These are phyloP conservation scores for Ormyrus rosae DNA, from an alignment of 2,888 invertebrate species.

Conservation along the genomic window DNA sequence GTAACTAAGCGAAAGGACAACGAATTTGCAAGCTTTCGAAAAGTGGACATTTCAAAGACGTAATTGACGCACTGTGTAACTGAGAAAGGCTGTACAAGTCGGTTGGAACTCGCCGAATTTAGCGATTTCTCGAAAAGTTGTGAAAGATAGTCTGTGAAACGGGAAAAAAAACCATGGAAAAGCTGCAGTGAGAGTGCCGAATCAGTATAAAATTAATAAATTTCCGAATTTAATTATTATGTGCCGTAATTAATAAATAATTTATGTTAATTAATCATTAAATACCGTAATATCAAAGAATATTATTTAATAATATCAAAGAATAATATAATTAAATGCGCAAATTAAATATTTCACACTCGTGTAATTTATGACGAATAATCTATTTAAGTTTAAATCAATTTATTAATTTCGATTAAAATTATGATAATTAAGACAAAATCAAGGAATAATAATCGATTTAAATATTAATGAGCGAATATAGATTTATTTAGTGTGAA, in stretches of 20 bases:
- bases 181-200: conserved; percentile 43
- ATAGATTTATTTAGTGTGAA: not conserved
- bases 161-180: not conserved
- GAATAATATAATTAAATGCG: too few relatives aligned
- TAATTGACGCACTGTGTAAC: conserved; percentile 18
- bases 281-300: not conserved
- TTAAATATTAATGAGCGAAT: not conserved
- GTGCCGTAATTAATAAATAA: conserved; percentile 25
- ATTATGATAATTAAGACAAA: conserved; percentile 13
- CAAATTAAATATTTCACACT: too few relatives aligned
- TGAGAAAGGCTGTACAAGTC: conserved; percentile 17
- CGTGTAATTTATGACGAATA: not conserved
- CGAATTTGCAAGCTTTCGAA: not conserved
- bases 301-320: conserved; percentile 4
- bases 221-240: conserved; percentile 23
- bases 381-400: conserved; percentile 6
- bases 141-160: conserved; percentile 5
- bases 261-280: conserved; percentile 32
- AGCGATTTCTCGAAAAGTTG: too few relatives aligned
- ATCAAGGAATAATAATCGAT: not conserved
- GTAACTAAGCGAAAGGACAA: not conserved
- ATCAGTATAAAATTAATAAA: not conserved
- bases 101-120: not conserved
- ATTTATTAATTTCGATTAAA: not conserved
- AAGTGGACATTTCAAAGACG: conserved; percentile 16